Evolutionary conservation across 1,140 invertebrate genomes (phyloP), one percentile per base, ranked within the genome.

Genomic region (Andrena cerasifolii): DNA sequence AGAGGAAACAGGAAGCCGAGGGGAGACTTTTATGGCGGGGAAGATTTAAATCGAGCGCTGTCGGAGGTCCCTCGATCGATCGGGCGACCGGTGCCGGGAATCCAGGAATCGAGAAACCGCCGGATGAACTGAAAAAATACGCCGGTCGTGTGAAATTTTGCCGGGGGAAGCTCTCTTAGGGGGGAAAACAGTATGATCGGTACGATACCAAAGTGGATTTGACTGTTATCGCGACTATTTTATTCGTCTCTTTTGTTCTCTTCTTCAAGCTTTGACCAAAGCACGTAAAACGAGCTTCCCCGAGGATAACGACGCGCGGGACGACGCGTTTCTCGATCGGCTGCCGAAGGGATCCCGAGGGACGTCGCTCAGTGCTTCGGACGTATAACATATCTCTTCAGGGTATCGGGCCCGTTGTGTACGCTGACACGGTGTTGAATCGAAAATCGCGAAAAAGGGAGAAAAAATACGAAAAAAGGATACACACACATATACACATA

Each of bases 331-430:
- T 26, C 33, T 40, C 24, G 80, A 79, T 83, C 80, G 63, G 77
- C 80, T 18, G 82, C 83, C 78, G 80, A 68, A 45, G 31, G 33
- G 67, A 53, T 5, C 63, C 63, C 76, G 63, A 36, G 33, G 31
- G 49, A 77, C 66, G 67, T 18, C 33, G 40, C 56, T 12, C 43
- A 53, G 67, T 26, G 56, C 68, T 61, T 40, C 47, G 33, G 26
- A 33, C 59, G 66, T 75, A 56, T 76, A 63, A 89, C 89, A 91
- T 90, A 91, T 90, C 89, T 90, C 89, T 91, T 83, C 87, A 89
- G 89, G 88, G 86, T 90, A 90, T 73, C 80, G 80, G 76, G 82
- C 75, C 70, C 62, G 63, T 53, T 40, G 33, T 54, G 74, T 76
- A 62, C 59, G 51, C 43, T 61, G 54, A 67, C 71, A 79, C 62